phyloP scores from a whole-genome alignment of 2,797 vertebrate species.

The Phoebastria nigripes region DNA sequence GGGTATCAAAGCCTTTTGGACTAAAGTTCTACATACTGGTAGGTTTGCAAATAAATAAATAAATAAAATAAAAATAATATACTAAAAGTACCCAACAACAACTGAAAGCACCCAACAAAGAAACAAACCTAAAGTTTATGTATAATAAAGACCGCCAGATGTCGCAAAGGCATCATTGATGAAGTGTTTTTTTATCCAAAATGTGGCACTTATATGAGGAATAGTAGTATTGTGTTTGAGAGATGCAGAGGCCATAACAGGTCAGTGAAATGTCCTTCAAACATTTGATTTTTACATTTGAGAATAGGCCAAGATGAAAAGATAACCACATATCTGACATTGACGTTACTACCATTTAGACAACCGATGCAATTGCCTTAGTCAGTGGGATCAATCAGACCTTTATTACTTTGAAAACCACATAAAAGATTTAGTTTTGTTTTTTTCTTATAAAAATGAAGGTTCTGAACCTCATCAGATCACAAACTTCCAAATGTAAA shows the following conservation, averaged over 20 bases:
- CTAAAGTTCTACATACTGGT: conserved; percentile 77
- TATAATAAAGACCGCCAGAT: conserved; percentile 92
- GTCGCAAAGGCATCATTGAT: conserved; percentile 98
- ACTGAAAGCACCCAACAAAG: background rate
- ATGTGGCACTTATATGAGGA: conserved; percentile 91
- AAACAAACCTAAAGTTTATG: conserved; percentile 77
- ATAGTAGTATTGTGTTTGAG: conserved; percentile 80
- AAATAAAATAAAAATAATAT: conserved; percentile 31
- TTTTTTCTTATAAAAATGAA: conserved; percentile 48
- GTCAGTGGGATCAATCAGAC: conserved; percentile 72
- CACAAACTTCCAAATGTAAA: conserved; percentile 20
- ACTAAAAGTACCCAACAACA: background rate
- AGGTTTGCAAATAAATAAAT: conserved; percentile 71
- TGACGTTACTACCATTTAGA: conserved; percentile 82
- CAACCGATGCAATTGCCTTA: conserved; percentile 82
- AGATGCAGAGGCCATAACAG: conserved; percentile 90
- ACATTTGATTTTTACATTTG: conserved; percentile 96
- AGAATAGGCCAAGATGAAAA: conserved; percentile 85
- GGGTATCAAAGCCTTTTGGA: conserved; percentile 94
- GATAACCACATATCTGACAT: conserved; percentile 89
- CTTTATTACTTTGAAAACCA: conserved; percentile 70
- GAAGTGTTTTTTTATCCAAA: conserved; percentile 81
- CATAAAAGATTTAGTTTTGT: conserved; percentile 48
- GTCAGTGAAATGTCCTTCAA: conserved; percentile 98
- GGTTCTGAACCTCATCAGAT: background rate